These are phyloP conservation scores for Melinaea menophilus DNA, from an alignment of 2,888 invertebrate genomes.

Conservation along the genomic window DNA sequence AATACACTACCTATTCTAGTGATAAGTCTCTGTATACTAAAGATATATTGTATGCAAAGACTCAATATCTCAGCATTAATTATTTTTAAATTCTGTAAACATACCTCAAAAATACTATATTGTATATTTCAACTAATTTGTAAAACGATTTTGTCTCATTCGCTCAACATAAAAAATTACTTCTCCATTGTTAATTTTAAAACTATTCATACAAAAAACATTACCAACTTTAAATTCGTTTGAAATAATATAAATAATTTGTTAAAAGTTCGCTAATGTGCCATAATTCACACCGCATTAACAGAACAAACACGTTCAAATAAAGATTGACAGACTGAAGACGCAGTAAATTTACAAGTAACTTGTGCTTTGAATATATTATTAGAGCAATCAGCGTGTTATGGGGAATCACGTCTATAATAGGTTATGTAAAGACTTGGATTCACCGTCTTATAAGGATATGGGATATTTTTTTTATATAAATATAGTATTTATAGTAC, in stretches of 20 bases:
- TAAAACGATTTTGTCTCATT: too few species aligned
- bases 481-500: too few species aligned
- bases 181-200: too few species aligned
- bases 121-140: too few species aligned
- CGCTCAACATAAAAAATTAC: too few species aligned
- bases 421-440: slow-evolving; percentile 16
- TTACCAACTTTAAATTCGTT: not conserved
- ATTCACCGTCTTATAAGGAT: not conserved
- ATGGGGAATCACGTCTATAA: slow-evolving; percentile 21
- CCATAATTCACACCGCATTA: slow-evolving; percentile 16
- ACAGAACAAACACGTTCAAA: slow-evolving; percentile 20
- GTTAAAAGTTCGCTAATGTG: slow-evolving; percentile 15
- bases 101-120: too few species aligned
- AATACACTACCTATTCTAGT: not conserved
- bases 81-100: too few species aligned
- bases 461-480: not conserved
- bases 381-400: slow-evolving; percentile 21
- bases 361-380: slow-evolving; percentile 25
- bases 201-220: not conserved
- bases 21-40: not conserved
- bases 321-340: slow-evolving; percentile 22
- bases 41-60: not conserved
- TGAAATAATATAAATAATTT: not conserved
- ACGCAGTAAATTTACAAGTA: slow-evolving; percentile 23
- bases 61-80: too few species aligned